Conservation (phyloP, 2,888 invertebrate species). For the Psylliodes chrysocephalus region DNA sequence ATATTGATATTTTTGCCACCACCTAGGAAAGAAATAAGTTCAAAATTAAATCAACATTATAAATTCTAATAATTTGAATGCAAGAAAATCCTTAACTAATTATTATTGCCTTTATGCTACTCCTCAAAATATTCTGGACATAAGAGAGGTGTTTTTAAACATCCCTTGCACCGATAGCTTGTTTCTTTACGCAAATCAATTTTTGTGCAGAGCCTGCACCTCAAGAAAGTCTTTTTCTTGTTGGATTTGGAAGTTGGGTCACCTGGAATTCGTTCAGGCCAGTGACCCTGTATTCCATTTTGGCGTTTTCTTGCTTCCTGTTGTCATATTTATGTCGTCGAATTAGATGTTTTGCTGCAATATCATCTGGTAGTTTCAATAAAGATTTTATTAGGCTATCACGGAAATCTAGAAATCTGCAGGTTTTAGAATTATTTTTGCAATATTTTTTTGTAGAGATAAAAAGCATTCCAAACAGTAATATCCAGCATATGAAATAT, state of each 20-base stretch:
- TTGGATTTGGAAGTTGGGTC: not conserved
- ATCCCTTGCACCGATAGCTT: too few relatives aligned
- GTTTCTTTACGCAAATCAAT: too few relatives aligned
- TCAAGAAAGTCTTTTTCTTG: not conserved
- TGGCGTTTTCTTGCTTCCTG: not conserved
- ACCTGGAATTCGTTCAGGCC: not conserved
- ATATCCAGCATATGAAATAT: conserved; percentile 48
- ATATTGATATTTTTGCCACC: too few relatives aligned
- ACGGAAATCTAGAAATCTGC: not conserved
- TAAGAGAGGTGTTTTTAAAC: not conserved
- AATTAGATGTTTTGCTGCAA: not conserved
- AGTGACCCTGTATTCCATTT: not conserved
- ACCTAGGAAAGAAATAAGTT: too few relatives aligned
- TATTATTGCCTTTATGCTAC: not conserved
- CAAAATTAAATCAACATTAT: too few relatives aligned
- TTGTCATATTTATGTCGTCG: not conserved
- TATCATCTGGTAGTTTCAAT: not conserved
- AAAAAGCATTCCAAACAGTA: not conserved
- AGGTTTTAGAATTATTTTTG: not conserved
- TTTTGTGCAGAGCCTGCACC: not conserved
- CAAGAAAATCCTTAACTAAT: not conserved
- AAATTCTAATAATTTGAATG: not conserved
- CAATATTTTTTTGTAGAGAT: not conserved
- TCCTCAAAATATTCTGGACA: not conserved
- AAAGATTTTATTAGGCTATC: not conserved